Evolutionary conservation across 2,888 invertebrate species (phyloP).

Genomic region (Athalia circularis): DNA sequence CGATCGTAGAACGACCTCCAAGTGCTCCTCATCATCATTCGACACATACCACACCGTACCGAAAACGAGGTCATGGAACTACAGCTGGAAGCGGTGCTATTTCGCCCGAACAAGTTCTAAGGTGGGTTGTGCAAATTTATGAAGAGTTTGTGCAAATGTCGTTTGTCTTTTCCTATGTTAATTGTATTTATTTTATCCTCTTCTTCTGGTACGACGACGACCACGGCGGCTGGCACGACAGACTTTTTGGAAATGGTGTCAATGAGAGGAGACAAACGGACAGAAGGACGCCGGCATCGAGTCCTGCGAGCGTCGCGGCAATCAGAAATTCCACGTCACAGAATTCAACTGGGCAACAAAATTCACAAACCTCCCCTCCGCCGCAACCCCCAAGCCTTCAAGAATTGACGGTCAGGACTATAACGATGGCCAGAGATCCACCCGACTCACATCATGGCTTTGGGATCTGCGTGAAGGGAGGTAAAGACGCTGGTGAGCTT

Average conservation of each 20-base stretch:
- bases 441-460: slow-evolving; percentile 89
- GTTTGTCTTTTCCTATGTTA: background rate
- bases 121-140: slow-evolving; percentile 62
- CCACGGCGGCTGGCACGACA: slow-evolving; percentile 56
- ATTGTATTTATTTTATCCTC: background rate
- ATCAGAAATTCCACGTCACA: slow-evolving; percentile 61
- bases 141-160: background rate
- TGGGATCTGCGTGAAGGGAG: slow-evolving; percentile 94
- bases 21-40: slow-evolving; percentile 84
- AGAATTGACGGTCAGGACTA: slow-evolving; percentile 87
- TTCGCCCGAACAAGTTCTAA: slow-evolving; percentile 89
- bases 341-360: slow-evolving; percentile 54
- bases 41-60: slow-evolving; percentile 76
- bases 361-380: slow-evolving; percentile 75
- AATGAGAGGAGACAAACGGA: slow-evolving; percentile 75
- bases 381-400: slow-evolving; percentile 80
- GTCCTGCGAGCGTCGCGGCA: slow-evolving; percentile 78
- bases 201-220: background rate
- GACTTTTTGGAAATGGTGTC: slow-evolving; percentile 72
- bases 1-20: slow-evolving; percentile 88
- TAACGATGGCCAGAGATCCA: slow-evolving; percentile 89
- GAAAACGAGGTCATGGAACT: slow-evolving; percentile 62
- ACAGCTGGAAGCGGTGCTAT: slow-evolving; percentile 74
- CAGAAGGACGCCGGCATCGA: slow-evolving; percentile 87
- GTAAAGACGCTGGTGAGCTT: slow-evolving; percentile 88